Evolutionary conservation across 64 coral and sea anemone species (phyloP), one percentile per base, ranked within the genome.

Genomic region (Platygyra sinensis): DNA sequence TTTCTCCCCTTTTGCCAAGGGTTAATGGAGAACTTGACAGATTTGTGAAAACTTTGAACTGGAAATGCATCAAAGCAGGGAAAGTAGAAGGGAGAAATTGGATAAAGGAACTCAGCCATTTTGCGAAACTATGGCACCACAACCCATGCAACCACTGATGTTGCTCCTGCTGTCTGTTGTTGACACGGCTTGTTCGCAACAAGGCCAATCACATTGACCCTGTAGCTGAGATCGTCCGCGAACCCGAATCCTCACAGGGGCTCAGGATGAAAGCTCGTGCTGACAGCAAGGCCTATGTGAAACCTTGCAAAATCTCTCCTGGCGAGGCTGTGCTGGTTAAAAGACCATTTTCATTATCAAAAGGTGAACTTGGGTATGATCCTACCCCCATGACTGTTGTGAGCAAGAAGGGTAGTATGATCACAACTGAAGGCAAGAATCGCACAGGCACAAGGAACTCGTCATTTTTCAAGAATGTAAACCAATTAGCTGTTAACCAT

Each of bases 331-430:
- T 83, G 30, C 28, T 63, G 29, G 80, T 83, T 14, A 88, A 81
- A 50, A 74, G 59, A 30, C 80, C 80, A 63, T 86, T 86, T 51
- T 42, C 52, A 73, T 29, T 60, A 31, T n/a, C 33, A n/a, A 81
- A 93, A 74, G 76, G 84, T 20, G 39, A 36, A 65, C 82, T 62
- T 72, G 75, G 33, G 59, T 93, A 80, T 52, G n/a, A 87, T 64
- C 84, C 76, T 71, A 67, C 78, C 38, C 85, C 73, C 36, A 19
- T 75, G 32, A 75, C 73, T 38, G 73, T 75, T 75, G 73, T 75
- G 31, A 15, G 73, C 17, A 75, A 75, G 73, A 75, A 75, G 36
- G 33, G 31, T 15, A 75, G 73, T 75, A 75, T 75, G 73, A 75
- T 46, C 31, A 75, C 73, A 39, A 32, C 73, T 18, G 32, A 75